Evolutionary conservation across 2,888 invertebrate genomes (phyloP), one percentile per base, ranked within the genome.

Genomic region (Heliothis peltigera): DNA sequence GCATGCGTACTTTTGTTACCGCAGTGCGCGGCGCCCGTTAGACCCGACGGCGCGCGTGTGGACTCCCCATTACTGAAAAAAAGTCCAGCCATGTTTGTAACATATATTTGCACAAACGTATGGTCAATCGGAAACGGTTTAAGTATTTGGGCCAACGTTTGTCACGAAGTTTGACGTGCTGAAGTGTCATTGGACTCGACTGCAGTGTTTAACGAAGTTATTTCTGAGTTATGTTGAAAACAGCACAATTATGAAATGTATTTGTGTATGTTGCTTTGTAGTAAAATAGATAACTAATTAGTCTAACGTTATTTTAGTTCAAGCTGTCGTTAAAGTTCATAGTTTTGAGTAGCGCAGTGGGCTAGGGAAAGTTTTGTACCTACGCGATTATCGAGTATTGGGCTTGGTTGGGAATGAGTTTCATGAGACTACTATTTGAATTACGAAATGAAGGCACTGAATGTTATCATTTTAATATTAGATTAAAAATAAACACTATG

Each of bases 1-100:
- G 94, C 94, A 94, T 94, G 94, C 94, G 94, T 92, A 87, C 83
- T 90, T 58, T 46, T 61, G 82, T 75, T 92, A 92, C 94, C 94
- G 94, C 94, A 94, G 92, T 94, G 94, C 94, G 94, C 94, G 94
- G 93, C 94, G 94, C 92, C 94, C 87, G 75, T 69, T 77, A 89
- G 94, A 89, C 92, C 89, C 86, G 83, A 72, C 72, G 25, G 44
- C 79, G 68, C 91, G 90, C 93, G 93, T 94, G 94, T 87, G 89
- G 87, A 86, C 86, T 87, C 83, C 83, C 91, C 92, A 92, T 93
- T 91, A 93, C 82, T 86, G 87, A 86, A 82, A 83, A 67, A 82
- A 87, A 70, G 71, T 84, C 47, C 58, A 72, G 53, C 75, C 77
- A 84, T 81, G 82, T 84, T 82, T 83, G 80, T 69, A 32, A 75